Base-by-base conservation (phyloP, 1,140 invertebrate species). In the Listronotus bonariensis region DNA sequence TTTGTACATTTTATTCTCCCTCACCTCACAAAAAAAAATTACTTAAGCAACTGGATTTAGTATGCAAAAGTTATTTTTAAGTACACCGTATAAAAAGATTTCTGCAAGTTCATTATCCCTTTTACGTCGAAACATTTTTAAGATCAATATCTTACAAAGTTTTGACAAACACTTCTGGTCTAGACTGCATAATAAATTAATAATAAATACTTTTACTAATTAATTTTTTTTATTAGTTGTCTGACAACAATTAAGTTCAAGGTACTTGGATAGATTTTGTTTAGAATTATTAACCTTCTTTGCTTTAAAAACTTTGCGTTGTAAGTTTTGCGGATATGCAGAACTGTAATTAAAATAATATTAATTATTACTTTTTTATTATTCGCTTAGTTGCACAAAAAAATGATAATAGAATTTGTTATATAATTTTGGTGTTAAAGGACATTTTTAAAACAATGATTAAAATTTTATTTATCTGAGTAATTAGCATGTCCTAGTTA, bases 181-280 rank as follows among this genome's bases (percentile, higher is more conserved):
- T 48, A 48, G 45, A 48, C 45, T 12, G 18, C 10, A 20, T 20
- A 20, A 48, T 20, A 48, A 48, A 26, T 48, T 8, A 48, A 18
- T 48, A 6, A 48, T 18, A 20, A 48, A 15, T 14, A 53, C 51
- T 14, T 53, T 34, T 53, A 15, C 14, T 38, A 53, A n/a, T 53
- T 36, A 36, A 31, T 18, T 38, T 34, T 54, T 55, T 55, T 55
- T 42, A 18, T 10, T 9, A 3, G 10, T 20, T 48, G 18, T 26
- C 18, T 20, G 7, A 48, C 53, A 42, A 55, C n/a, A 38, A 55
- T 42, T 55, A 55, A 55, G 53, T 55, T 55, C 53, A 55, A 36
- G 34, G 34, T 8, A 36, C 34, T 8, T 36, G 11, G 8, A 10
- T 36, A 36, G 8, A 5, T 36, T 4, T 36, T 36, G 3, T 10